Evolutionary conservation across 2,113 vertebrate species (phyloP).

Genomic region (Tonatia bakeri): DNA sequence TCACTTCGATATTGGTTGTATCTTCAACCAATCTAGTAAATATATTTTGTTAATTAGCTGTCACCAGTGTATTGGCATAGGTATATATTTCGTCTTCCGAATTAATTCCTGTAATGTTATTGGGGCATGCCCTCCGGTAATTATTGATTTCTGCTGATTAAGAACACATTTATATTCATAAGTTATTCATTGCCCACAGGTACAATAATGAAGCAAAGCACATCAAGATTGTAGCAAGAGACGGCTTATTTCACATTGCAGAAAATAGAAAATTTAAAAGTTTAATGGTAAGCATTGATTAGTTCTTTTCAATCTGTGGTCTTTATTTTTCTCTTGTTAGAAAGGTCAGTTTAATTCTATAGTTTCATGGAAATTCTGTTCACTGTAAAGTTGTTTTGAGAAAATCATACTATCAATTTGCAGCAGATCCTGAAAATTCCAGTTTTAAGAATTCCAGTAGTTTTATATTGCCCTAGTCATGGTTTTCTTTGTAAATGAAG

Average conservation of each 20-base stretch:
- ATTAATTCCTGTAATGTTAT: conserved; percentile 83
- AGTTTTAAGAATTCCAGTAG: not conserved
- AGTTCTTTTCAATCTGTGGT: conserved; percentile 60
- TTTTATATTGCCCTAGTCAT: not conserved
- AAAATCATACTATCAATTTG: not conserved
- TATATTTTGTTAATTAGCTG: conserved; percentile 84
- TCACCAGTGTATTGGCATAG: conserved; percentile 79
- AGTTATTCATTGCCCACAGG: conserved; percentile 94
- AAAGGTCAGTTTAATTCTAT: conserved; percentile 37
- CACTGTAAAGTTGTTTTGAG: conserved; percentile 8
- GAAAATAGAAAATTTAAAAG: conserved; percentile 98
- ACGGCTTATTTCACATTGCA: conserved; percentile 94
- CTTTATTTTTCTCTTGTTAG: conserved; percentile 18
- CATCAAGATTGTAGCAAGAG: conserved; percentile 98
- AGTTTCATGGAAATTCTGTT: conserved; percentile 61
- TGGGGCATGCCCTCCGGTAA: conserved; percentile 81
- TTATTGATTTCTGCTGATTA: conserved; percentile 93
- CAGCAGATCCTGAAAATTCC: not conserved
- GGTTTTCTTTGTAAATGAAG: not conserved
- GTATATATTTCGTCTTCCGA: conserved; percentile 83
- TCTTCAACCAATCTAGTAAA: conserved; percentile 77
- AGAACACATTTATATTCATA: conserved; percentile 94
- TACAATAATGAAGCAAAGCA: conserved; percentile 99
- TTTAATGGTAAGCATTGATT: conserved; percentile 92
- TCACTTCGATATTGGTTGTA: conserved; percentile 61